Percentiles rank a stretch among this genome's conserved stretches.
Evolutionary conservation across 2,888 invertebrate genomes (phyloP).

Genomic region (Drosophila mettleri): DNA sequence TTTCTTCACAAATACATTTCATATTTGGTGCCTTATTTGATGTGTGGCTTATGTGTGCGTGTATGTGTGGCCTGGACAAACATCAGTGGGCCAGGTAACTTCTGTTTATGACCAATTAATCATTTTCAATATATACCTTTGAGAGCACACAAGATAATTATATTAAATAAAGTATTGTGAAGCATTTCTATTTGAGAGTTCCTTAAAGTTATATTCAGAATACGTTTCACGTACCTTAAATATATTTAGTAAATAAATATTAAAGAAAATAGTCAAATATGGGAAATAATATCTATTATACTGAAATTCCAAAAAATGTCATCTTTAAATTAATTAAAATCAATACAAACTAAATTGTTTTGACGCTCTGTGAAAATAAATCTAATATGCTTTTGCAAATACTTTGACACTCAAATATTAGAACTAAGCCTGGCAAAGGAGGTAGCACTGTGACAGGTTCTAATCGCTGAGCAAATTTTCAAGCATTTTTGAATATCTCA

Average conservation of each 20-base stretch:
- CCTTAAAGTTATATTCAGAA: neutral
- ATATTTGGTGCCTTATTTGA: conserved; percentile 36
- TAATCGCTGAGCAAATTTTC: neutral
- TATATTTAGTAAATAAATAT: neutral
- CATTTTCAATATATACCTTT: conserved; percentile 24
- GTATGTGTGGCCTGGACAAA: conserved; percentile 37
- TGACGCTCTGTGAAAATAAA: neutral
- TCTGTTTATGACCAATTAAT: conserved; percentile 35
- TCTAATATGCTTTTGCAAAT: neutral
- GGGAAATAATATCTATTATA: neutral
- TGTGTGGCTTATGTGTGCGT: conserved; percentile 3
- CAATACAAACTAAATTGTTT: neutral
- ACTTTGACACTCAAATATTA: neutral
- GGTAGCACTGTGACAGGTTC: neutral
- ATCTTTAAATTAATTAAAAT: neutral
- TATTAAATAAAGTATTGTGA: neutral
- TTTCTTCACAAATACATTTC: conserved; percentile 67
- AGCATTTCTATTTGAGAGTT: neutral
- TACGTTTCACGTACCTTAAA: neutral
- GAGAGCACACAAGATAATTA: conserved; percentile 17
- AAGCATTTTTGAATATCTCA: neutral
- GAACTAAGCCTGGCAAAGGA: neutral
- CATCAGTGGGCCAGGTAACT: conserved; percentile 17
- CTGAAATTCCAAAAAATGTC: neutral
- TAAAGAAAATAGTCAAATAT: neutral